Evolutionary conservation across 2,113 vertebrate species (phyloP).

Genomic region (Saccopteryx bilineata): DNA sequence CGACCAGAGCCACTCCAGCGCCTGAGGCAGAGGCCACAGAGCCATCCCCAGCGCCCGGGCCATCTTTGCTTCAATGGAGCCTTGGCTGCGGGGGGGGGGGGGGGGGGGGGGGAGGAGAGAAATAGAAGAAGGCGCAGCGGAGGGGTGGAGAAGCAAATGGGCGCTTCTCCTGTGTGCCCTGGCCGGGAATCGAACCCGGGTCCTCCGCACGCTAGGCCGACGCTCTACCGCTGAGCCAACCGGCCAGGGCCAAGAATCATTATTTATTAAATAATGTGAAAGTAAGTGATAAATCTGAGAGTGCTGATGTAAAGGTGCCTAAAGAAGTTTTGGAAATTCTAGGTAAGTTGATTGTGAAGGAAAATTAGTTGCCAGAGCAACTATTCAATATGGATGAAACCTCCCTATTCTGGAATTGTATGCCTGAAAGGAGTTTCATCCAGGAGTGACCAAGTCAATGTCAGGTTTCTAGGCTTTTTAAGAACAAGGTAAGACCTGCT

Average conservation of each 20-base stretch:
- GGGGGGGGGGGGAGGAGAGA: no score
- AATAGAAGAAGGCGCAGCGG: no score
- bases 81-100: no score
- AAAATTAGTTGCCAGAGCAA: neutral
- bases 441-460: neutral
- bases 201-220: no score
- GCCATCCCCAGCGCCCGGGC: no score
- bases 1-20: no score
- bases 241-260: constrained; percentile 7
- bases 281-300: neutral
- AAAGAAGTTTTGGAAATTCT: neutral
- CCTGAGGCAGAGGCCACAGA: no score
- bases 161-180: no score
- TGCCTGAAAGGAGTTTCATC: neutral
- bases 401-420: neutral
- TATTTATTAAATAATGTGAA: neutral
- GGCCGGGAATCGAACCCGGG: no score
- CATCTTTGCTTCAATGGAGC: no score
- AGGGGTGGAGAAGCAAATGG: no score
- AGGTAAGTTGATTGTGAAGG: neutral
- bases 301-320: neutral
- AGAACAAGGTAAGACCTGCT: neutral
- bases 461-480: neutral
- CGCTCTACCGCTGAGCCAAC: no score
- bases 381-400: neutral